Evolutionary conservation across 2,113 vertebrate species (phyloP).

Genomic region (Lutjanus erythropterus): DNA sequence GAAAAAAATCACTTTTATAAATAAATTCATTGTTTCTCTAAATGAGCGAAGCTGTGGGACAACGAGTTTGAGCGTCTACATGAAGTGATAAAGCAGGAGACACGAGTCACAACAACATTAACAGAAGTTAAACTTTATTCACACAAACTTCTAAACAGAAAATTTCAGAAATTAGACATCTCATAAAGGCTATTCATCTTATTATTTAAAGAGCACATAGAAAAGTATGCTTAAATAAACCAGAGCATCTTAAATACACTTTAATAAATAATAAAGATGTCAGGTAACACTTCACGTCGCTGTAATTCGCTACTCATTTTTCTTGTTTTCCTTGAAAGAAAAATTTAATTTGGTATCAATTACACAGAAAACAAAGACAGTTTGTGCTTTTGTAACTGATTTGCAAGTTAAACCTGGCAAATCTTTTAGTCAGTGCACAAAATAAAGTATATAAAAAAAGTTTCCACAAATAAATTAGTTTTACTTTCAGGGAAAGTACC

Average conservation of each 20-base stretch:
- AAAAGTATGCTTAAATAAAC: slow-evolving; percentile 57
- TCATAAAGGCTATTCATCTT: slow-evolving; percentile 34
- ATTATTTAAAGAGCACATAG: slow-evolving; percentile 33
- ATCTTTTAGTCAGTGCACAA: not conserved
- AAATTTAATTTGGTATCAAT: not conserved
- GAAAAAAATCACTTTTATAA: too few species aligned
- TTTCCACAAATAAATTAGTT: not conserved
- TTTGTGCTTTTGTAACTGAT: not conserved
- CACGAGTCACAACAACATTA: not conserved
- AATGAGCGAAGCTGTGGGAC: too few species aligned
- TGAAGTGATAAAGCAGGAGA: not conserved
- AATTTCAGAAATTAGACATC: slow-evolving; percentile 33
- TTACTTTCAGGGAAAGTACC: not conserved
- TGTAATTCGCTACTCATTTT: not conserved
- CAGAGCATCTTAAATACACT: slow-evolving; percentile 57
- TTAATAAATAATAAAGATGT: slow-evolving; percentile 50
- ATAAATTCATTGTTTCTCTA: too few species aligned
- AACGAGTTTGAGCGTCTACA: not conserved
- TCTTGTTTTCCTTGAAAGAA: slow-evolving; percentile 23
- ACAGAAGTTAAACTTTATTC: slow-evolving; percentile 46
- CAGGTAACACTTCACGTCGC: slow-evolving; percentile 17
- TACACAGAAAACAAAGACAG: not conserved
- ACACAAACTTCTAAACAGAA: slow-evolving; percentile 23
- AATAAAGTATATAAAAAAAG: not conserved
- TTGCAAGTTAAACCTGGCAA: not conserved